Conservation (phyloP, 2,888 invertebrate genomes). For the Lepidochitona cinerea region DNA sequence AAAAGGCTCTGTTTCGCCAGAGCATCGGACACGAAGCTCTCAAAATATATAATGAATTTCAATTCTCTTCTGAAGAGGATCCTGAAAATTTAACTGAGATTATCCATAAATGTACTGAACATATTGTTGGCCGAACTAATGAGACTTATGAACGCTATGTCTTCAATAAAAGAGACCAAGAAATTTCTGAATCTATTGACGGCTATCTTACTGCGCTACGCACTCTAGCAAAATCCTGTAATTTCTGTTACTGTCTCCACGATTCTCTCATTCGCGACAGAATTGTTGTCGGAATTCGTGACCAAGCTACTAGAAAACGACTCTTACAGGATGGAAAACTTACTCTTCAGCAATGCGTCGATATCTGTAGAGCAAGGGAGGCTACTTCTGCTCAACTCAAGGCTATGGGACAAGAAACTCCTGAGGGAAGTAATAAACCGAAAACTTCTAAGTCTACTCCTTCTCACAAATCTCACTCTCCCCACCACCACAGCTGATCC, state of each 20-base stretch:
- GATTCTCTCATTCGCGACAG: background rate
- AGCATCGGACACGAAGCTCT: background rate
- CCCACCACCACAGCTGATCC: no score
- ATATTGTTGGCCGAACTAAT: background rate
- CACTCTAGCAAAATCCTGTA: background rate
- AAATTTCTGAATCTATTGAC: background rate
- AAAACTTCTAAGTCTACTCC: background rate
- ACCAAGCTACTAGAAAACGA: background rate
- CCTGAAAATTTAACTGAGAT: background rate
- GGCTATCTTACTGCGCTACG: background rate
- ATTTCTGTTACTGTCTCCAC: constrained; percentile 5
- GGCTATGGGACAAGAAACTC: background rate
- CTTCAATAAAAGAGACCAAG: background rate
- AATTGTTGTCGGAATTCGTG: background rate
- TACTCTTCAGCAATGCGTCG: background rate
- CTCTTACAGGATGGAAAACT: background rate
- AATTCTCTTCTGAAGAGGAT: background rate
- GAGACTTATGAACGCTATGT: constrained; percentile 6
- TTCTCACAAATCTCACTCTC: no score
- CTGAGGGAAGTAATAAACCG: background rate
- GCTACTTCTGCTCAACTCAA: background rate
- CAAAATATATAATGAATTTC: no score
- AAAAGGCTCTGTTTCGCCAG: background rate
- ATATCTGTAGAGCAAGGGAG: background rate
- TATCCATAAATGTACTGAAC: background rate